Percentiles rank a stretch among this genome's conserved stretches.
These are phyloP conservation scores for Dolichoris vasculosae DNA, from an alignment of 1,140 invertebrate genomes.

Conservation along the genomic window DNA sequence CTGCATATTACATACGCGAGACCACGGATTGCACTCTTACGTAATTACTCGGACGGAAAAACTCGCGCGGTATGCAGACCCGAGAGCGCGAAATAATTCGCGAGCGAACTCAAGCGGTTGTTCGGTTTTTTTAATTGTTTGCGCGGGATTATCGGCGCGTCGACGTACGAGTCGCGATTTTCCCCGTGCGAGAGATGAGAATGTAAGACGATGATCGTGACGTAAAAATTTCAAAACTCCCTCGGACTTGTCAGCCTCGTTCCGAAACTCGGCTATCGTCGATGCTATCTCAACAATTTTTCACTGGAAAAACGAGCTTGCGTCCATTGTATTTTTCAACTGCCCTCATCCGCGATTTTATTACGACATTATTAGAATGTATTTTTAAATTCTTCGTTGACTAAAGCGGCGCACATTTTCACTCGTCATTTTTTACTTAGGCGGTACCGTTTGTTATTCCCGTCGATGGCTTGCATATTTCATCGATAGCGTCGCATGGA, in stretches of 20 bases:
- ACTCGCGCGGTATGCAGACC: slow-evolving; percentile 8
- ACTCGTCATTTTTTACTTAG: background rate
- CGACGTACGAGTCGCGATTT: background rate
- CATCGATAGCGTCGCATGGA: background rate
- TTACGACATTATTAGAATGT: background rate
- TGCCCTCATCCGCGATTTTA: background rate
- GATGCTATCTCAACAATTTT: too few relatives aligned
- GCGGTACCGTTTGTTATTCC: background rate
- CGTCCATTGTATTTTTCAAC: background rate
- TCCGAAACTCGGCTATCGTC: background rate
- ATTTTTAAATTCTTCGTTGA: background rate
- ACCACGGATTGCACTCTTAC: background rate
- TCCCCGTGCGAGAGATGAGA: background rate
- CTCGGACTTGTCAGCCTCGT: background rate
- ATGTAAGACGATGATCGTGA: background rate
- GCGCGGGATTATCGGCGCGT: background rate
- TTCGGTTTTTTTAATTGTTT: slow-evolving; percentile 11
- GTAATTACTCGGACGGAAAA: slow-evolving; percentile 17
- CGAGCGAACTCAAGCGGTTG: background rate
- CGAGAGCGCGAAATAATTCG: background rate
- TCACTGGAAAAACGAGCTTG: background rate
- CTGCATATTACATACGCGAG: background rate
- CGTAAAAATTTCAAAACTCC: background rate
- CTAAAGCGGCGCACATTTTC: background rate
- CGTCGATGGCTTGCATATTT: background rate